These are phyloP conservation scores for Bemisia tabaci DNA, from an alignment of 1,140 invertebrate species.

Conservation along the genomic window DNA sequence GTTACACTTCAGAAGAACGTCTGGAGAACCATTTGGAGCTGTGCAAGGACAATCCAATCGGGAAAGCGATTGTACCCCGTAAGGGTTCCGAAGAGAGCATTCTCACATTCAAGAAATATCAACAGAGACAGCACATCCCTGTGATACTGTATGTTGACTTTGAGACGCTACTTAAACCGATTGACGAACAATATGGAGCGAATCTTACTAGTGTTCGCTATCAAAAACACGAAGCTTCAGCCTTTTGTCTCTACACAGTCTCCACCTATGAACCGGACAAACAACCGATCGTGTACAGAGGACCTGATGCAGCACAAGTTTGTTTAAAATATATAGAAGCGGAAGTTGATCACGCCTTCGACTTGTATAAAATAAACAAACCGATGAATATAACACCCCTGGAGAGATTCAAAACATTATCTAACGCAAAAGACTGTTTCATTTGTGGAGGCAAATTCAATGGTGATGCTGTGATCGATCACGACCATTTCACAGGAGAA, in stretches of 20 bases:
- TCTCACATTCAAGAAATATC: neutral
- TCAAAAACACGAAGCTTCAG: neutral
- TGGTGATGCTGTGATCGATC: neutral
- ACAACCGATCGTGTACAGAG: neutral
- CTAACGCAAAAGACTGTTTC: neutral
- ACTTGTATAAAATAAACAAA: neutral
- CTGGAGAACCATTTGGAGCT: neutral
- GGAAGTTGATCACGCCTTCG: neutral
- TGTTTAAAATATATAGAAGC: neutral
- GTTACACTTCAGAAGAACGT: neutral
- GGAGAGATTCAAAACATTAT: neutral
- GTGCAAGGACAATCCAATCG: neutral
- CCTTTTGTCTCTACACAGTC: neutral
- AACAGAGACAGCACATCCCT: neutral
- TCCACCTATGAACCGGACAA: neutral
- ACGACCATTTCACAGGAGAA: neutral
- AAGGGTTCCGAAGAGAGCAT: neutral
- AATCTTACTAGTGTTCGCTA: neutral
- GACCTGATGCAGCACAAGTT: constrained; percentile 2
- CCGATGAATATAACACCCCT: neutral
- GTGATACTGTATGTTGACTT: neutral
- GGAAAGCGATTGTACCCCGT: neutral
- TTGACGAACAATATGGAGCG: neutral
- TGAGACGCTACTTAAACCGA: neutral
- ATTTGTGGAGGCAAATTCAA: neutral